A percentile compares a stretch with the other conserved stretches of the same genome.
Evolutionary conservation across 2,888 invertebrate genomes (phyloP).

Genomic region (Steinernema hermaphroditum): DNA sequence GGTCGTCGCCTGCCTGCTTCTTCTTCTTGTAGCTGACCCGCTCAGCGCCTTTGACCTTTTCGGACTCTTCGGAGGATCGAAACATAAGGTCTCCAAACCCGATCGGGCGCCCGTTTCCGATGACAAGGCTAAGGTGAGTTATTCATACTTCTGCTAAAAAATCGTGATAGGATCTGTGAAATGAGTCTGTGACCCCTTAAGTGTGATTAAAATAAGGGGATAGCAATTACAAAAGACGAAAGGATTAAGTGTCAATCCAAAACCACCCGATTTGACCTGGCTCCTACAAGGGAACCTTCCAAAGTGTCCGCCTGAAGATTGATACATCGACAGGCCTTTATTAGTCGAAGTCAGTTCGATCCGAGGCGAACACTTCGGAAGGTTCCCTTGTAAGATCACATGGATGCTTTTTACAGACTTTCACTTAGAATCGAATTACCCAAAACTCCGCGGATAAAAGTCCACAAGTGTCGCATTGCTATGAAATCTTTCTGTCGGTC

Average conservation of each 20-base stretch:
- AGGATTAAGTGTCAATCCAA: not conserved
- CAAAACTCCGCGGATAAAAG: too few species aligned
- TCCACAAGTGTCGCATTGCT: too few species aligned
- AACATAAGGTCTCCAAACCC: conserved; percentile 28
- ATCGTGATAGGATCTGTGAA: not conserved
- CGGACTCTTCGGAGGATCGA: conserved; percentile 34
- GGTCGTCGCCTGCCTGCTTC: conserved; percentile 11
- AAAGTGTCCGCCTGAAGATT: too few species aligned
- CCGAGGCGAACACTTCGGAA: too few species aligned
- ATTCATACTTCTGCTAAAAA: not conserved
- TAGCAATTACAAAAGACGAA: not conserved
- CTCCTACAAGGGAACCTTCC: too few species aligned
- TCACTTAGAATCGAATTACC: not conserved
- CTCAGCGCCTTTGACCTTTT: conserved; percentile 34
- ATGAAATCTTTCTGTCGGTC: too few species aligned
- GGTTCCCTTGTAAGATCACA: not conserved
- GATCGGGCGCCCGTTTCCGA: conserved; percentile 48
- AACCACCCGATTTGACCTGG: not conserved
- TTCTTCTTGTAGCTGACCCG: conserved; percentile 16
- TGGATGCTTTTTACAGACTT: not conserved
- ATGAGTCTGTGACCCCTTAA: too few species aligned
- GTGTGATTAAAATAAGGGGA: not conserved
- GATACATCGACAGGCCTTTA: too few species aligned
- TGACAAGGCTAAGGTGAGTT: conserved; percentile 58
- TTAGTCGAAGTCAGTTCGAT: too few species aligned